Evolutionary conservation across 2,113 vertebrate species (phyloP), one percentile per base, ranked within the genome.

Genomic region (Pleuronectes platessa): DNA sequence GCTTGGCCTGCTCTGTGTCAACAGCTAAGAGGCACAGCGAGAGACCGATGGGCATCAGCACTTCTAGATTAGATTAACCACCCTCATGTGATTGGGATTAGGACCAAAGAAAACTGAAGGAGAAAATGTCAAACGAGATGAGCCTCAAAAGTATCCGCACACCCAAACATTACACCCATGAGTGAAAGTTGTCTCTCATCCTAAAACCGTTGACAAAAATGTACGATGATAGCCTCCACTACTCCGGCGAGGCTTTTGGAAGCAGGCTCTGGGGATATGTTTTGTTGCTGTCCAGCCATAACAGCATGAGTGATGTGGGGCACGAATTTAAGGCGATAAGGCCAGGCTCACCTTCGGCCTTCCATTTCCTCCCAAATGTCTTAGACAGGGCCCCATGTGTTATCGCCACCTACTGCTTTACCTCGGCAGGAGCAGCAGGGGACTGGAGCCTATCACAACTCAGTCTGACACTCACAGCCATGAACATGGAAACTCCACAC

Each of bases 391-490:
- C n/a, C n/a, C 59, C 26, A 21, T 61, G 9, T 13, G 61, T 53
- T 62, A 72, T 24, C n/a, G 54, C 17, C 24, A 53, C 59, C 47
- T 53, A 27, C 45, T 72, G 61, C 13, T 63, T 58, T 26, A 27
- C 17, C 54, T 42, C 15, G 24, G 59, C n/a, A 51, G 31, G 58
- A 61, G 56, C 5, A 17, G 37, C 15, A 6, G 23, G 35, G n/a
- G 54, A 14, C 21, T 42, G 37, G n/a, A 20, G 21, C 6, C 13
- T 24, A 17, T 65, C 40, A 10, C 42, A 3, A 11, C 31, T 69
- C 35, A 26, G 14, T 12, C 14, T 17, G n/a, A 42, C 51, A 54
- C 51, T 53, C 17, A 51, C 18, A 1, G 17, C 17, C 49, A 51
- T 6, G 49, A 20, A 51, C 18, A 20, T 51, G 51, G 20, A 54